phyloP scores from a whole-genome alignment of 2,113 vertebrate species.

The rat (Rattus norvegicus) region GRCr8 NC_086027.1:99500501-99501000 shows the following conservation, averaged over 20 bases:
- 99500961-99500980: too few species aligned
- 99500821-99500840: conserved; percentile 90
- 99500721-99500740: conserved; percentile 81
- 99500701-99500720: conserved; percentile 89
- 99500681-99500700: conserved; percentile 94
- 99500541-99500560: conserved; percentile 77
- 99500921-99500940: too few species aligned
- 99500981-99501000: too few species aligned
- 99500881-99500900: conserved; percentile 88
- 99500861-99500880: conserved; percentile 95
- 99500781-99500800: conserved; percentile 93
- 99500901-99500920: too few species aligned
- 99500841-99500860: conserved; percentile 92
- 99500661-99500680: conserved; percentile 92
- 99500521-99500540: too few species aligned
- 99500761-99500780: conserved; percentile 96
- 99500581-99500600: conserved; percentile 90
- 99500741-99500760: conserved; percentile 61
- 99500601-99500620: conserved; percentile 95
- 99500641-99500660: conserved; percentile 88
- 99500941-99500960: too few species aligned
- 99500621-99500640: conserved; percentile 90
- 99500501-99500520: too few species aligned
- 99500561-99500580: conserved; percentile 89
- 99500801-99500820: conserved; percentile 84